Evolutionary conservation across 1,140 invertebrate species (phyloP).

Genomic region (Rhopalosiphum maidis): DNA sequence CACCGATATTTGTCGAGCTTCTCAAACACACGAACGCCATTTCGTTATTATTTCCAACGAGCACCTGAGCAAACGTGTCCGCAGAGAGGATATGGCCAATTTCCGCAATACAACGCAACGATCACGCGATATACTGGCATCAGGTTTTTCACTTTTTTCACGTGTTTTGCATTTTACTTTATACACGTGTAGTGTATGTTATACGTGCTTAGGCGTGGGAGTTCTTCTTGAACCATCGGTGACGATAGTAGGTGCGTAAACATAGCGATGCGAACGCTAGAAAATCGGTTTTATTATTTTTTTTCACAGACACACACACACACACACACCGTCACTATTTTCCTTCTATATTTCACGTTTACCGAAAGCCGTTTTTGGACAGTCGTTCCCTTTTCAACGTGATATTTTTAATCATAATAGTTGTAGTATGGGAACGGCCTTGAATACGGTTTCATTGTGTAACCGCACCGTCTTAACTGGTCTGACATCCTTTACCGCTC

Average conservation of each 20-base stretch:
- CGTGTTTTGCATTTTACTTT: not conserved
- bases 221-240: not conserved
- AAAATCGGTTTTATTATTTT: conserved; percentile 26
- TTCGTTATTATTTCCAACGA: not conserved
- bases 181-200: not conserved
- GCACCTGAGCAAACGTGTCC: not conserved
- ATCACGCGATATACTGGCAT: not conserved
- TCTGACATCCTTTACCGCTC: conserved; percentile 28
- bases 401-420: conserved; percentile 41
- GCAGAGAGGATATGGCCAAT: not conserved
- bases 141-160: conserved; percentile 18
- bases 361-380: conserved; percentile 15
- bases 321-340: not conserved
- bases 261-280: not conserved
- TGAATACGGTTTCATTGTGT: conserved; percentile 50
- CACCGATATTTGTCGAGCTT: not conserved
- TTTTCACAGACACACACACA: not conserved
- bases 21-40: not conserved
- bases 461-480: conserved; percentile 36
- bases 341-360: conserved; percentile 35
- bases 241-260: not conserved
- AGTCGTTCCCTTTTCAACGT: conserved; percentile 39
- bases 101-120: not conserved
- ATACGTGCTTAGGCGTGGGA: conserved; percentile 1
- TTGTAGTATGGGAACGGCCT: conserved; percentile 47